These are phyloP conservation scores for Ianthella basta DNA, from an alignment of 37 sponge, comb jelly and placozoan genomes.

Conservation along the genomic window DNA sequence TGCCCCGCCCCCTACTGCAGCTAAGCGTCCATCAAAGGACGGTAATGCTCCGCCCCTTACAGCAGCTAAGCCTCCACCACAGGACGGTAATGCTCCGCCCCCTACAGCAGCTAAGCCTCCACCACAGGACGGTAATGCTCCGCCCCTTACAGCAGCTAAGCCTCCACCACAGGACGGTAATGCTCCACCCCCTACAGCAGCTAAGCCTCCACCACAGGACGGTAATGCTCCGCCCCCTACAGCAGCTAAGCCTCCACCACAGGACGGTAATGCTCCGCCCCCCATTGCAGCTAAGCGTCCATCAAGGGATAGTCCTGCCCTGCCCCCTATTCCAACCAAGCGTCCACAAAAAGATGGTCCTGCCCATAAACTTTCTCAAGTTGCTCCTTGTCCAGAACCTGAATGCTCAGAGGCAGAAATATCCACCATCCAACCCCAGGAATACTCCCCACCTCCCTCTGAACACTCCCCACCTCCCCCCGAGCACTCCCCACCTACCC, in stretches of 20 bases:
- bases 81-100: neutral
- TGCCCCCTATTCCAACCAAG: neutral
- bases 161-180: neutral
- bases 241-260: neutral
- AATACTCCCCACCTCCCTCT: no score
- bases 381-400: no score
- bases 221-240: neutral
- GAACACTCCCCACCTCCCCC: no score
- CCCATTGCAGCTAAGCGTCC: neutral
- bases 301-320: neutral
- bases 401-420: no score
- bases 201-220: neutral
- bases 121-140: neutral
- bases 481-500: no score
- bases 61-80: neutral
- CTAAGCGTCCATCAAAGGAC: neutral
- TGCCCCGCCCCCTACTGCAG: neutral
- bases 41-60: neutral
- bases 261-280: neutral
- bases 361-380: no score
- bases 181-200: neutral
- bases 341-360: neutral
- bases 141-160: neutral
- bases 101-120: neutral
- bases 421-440: no score